Percentiles rank a stretch among this genome's conserved stretches.
These are phyloP conservation scores for Notospermus geniculatus DNA, from an alignment of 1,140 invertebrate species.

Conservation along the genomic window DNA sequence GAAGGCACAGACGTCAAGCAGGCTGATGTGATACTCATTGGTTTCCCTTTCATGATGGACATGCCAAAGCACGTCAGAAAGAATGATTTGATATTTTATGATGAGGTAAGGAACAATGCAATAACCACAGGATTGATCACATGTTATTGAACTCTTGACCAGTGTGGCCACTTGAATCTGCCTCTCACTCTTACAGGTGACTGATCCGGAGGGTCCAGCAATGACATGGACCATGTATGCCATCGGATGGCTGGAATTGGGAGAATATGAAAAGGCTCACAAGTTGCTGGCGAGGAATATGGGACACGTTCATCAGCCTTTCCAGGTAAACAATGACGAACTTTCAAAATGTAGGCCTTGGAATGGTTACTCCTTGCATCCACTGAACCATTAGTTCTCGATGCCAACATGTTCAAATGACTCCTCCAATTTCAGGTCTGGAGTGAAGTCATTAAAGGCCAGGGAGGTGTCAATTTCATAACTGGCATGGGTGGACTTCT, in stretches of 20 bases:
- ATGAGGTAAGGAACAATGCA: constrained; percentile 33
- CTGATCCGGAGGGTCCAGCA: constrained; percentile 49
- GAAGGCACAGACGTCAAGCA: constrained; percentile 49
- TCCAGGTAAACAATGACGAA: no score
- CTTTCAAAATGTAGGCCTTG: no score
- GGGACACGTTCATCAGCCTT: background rate
- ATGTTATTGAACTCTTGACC: background rate
- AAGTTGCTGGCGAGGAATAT: background rate
- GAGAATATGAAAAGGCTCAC: constrained; percentile 24
- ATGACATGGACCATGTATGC: constrained; percentile 59
- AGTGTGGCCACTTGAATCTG: no score
- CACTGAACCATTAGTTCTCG: no score
- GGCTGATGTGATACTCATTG: constrained; percentile 58
- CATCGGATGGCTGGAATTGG: constrained; percentile 54
- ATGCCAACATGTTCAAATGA: no score
- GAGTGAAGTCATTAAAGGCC: constrained; percentile 53
- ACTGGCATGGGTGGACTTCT: constrained; percentile 60
- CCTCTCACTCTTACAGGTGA: no score
- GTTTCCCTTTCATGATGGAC: constrained; percentile 53
- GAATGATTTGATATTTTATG: constrained; percentile 57
- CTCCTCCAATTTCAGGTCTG: constrained; percentile 44
- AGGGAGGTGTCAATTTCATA: constrained; percentile 58
- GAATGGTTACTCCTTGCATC: no score
- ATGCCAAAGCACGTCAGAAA: constrained; percentile 39
- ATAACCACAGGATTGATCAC: background rate